Conservation (phyloP, 2,797 vertebrate genomes). For the Oreochromis mossambicus region DNA sequence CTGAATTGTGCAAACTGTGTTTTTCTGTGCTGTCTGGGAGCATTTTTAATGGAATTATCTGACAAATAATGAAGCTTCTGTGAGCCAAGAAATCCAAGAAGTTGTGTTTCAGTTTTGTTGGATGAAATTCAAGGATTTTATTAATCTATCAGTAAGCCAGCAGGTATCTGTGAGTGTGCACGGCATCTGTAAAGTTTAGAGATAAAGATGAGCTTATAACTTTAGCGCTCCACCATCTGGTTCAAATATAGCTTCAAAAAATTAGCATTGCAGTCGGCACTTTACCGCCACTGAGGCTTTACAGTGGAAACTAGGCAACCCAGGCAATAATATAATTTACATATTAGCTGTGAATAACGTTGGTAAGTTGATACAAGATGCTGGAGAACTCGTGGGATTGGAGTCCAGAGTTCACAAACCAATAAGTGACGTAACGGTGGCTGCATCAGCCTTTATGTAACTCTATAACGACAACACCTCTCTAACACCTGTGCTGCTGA, state of each 20-base stretch:
- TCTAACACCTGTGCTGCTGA: neutral
- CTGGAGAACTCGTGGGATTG: neutral
- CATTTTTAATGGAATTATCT: neutral
- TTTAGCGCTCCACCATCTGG: neutral
- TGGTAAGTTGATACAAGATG: neutral
- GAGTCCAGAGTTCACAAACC: neutral
- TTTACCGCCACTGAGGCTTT: neutral
- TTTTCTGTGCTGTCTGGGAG: neutral
- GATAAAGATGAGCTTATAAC: neutral
- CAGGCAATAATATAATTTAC: neutral
- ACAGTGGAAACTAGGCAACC: neutral
- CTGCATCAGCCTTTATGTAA: neutral
- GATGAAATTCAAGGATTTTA: neutral
- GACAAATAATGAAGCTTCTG: neutral
- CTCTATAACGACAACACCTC: neutral
- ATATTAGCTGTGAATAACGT: neutral
- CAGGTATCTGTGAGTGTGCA: neutral
- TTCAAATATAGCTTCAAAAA: neutral
- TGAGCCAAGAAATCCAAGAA: neutral
- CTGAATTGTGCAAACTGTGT: neutral
- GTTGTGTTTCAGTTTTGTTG: neutral
- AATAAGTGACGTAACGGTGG: neutral
- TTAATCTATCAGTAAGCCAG: neutral
- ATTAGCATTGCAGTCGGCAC: rapidly evolving
- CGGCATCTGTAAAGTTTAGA: neutral